These are phyloP conservation scores for Camponotus vicinus DNA, from an alignment of 1,140 invertebrate species.

Conservation along the genomic window DNA sequence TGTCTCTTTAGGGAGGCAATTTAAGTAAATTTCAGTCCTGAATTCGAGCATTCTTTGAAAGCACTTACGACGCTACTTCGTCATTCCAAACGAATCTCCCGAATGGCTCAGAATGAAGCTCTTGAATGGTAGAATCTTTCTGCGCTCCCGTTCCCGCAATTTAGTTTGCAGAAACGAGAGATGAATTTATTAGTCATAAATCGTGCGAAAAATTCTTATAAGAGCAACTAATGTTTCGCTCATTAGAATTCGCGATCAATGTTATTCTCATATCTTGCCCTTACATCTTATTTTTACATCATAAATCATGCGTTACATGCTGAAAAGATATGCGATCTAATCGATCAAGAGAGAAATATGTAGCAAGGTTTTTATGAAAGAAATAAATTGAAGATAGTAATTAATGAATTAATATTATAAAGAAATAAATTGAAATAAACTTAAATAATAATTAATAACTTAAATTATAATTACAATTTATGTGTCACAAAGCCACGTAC, in stretches of 20 bases:
- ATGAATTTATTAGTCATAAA: slow-evolving; percentile 59
- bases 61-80: slow-evolving; percentile 56
- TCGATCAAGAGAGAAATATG: not conserved
- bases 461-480: slow-evolving; percentile 29
- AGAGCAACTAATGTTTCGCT: slow-evolving; percentile 5
- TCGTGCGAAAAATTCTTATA: slow-evolving; percentile 52
- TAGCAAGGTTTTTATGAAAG: not conserved
- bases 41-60: slow-evolving; percentile 57
- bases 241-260: not conserved
- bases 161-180: slow-evolving; percentile 41
- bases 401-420: slow-evolving; percentile 1
- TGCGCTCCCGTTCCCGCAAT: slow-evolving; percentile 19
- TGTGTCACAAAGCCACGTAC: too few relatives aligned
- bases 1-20: slow-evolving; percentile 31
- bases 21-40: slow-evolving; percentile 49
- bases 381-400: not conserved
- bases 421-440: not conserved
- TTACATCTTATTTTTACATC: not conserved
- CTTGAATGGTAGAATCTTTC: slow-evolving; percentile 49
- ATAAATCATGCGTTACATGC: not conserved
- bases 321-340: not conserved
- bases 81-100: slow-evolving; percentile 57
- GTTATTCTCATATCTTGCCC: not conserved
- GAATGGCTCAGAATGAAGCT: slow-evolving; percentile 55
- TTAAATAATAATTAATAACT: not conserved